Evolutionary conservation across 2,113 vertebrate species (phyloP).

Genomic region (Protobothrops flavoviridis): DNA sequence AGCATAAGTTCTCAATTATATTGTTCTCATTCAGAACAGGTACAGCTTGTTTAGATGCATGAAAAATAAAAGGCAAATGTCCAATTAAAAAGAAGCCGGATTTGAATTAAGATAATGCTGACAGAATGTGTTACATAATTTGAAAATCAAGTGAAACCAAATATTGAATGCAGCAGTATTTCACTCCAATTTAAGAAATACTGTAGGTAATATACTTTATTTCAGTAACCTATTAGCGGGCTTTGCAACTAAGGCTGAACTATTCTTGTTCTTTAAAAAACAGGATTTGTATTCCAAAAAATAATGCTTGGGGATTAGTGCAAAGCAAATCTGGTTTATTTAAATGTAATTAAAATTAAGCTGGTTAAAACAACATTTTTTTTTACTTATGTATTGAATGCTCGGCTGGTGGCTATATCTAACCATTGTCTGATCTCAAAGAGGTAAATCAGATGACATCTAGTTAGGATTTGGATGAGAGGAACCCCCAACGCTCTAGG

Average conservation of each 20-base stretch:
- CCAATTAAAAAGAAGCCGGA: neutral
- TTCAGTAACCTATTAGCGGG: neutral
- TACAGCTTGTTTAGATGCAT: neutral
- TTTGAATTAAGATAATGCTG: slow-evolving; percentile 2
- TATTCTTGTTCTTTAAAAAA: neutral
- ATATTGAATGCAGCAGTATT: neutral
- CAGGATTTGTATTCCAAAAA: neutral
- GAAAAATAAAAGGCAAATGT: neutral
- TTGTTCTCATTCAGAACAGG: slow-evolving; percentile 3
- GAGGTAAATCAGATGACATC: neutral
- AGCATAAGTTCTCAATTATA: neutral
- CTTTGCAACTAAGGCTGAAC: neutral
- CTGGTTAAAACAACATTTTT: neutral
- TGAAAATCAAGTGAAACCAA: neutral
- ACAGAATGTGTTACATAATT: neutral
- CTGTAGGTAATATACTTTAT: neutral
- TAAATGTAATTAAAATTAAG: neutral
- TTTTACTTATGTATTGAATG: neutral
- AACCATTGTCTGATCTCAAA: neutral
- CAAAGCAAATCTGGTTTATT: neutral
- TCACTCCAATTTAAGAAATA: neutral
- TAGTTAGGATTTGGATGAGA: neutral
- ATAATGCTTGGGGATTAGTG: neutral
- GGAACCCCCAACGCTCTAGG: neutral
- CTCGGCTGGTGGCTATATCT: neutral